Conservation (phyloP, 1,140 invertebrate species). For the Sesamia nonagrioides region DNA sequence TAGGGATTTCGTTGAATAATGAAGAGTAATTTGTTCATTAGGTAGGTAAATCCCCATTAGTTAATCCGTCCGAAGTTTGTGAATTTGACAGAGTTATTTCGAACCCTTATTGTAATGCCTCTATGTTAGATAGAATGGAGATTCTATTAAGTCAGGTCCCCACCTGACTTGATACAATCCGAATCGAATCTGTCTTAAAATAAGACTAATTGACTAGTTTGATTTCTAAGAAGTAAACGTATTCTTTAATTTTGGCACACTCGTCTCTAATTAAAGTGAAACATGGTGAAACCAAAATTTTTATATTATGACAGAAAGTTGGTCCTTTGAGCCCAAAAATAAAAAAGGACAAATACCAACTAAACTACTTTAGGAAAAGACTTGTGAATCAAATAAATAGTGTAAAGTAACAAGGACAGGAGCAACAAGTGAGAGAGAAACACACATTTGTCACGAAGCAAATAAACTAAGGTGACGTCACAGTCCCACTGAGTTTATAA, state of each 20-base stretch:
- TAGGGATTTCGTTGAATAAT: slow-evolving; percentile 12
- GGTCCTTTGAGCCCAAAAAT: too few relatives aligned
- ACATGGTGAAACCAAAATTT: too few relatives aligned
- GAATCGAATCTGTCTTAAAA: too few relatives aligned
- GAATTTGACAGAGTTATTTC: neutral
- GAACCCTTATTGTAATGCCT: neutral
- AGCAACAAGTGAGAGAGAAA: slow-evolving; percentile 48
- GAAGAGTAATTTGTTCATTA: slow-evolving; percentile 8
- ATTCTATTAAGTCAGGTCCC: neutral
- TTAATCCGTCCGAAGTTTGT: slow-evolving; percentile 11
- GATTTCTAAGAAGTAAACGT: too few relatives aligned
- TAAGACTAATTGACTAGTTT: too few relatives aligned
- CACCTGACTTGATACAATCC: too few relatives aligned
- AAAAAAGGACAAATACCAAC: neutral
- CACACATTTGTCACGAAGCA: slow-evolving; percentile 45
- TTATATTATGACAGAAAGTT: too few relatives aligned
- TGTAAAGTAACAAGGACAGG: slow-evolving; percentile 6
- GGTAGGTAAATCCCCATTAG: slow-evolving; percentile 2
- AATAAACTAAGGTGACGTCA: slow-evolving; percentile 42
- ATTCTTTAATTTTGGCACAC: too few relatives aligned
- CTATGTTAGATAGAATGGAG: neutral
- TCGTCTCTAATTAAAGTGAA: too few relatives aligned
- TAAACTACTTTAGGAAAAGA: slow-evolving; percentile 1
- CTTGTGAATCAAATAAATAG: slow-evolving; percentile 21
- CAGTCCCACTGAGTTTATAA: slow-evolving; percentile 46